Base-by-base conservation (phyloP, 2,888 invertebrate species). In the Macrosoma leucophasiata region DNA sequence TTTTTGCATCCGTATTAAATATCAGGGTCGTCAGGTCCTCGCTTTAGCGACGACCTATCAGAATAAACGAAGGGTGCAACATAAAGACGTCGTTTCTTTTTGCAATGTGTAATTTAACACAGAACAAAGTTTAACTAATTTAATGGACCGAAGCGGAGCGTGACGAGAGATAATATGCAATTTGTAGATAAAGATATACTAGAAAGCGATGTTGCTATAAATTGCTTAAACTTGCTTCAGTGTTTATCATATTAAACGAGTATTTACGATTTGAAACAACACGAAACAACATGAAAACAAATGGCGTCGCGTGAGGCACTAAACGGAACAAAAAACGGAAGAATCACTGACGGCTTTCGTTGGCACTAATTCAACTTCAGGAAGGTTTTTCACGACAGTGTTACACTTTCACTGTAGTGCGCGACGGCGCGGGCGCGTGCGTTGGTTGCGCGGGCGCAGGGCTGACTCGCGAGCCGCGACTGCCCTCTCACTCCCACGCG, bases 391-490 rank as follows among this genome's bases (percentile, higher is more conserved):
- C 47, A 52, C 58, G 42, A 33, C 39, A 43, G 46, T 50, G 45
- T 50, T 51, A 49, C 51, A 77, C 78, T 79, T 81, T 81, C 79
- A 78, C 79, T 74, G 58, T 50, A n/a, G n/a, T 57, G 52, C 52
- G 56, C 47, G 49, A 48, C 46, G 43, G 37, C 41, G 48, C 39
- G 39, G 48, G 61, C 62, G 69, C 78, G 82, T 65, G 67, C 74
- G 69, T 53, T 66, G 45, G 53, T 48, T 53, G 65, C 75, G 77
- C 75, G 48, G 52, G 64, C 76, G 69, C 73, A 69, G 76, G 78
- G 75, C 73, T 58, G 56, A 79, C 82, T 76, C 67, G 65, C 66
- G 66, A 50, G 48, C 57, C 34, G 42, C 52, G 39, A 45, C 37
- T 56, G 61, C 58, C 66, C 50, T 48, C 55, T 65, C 72, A 64